A percentile compares a stretch with the other conserved stretches of the same genome.
These are phyloP conservation scores for Druon quercuslanigerum DNA, from an alignment of 1,140 invertebrate species.

Conservation along the genomic window DNA sequence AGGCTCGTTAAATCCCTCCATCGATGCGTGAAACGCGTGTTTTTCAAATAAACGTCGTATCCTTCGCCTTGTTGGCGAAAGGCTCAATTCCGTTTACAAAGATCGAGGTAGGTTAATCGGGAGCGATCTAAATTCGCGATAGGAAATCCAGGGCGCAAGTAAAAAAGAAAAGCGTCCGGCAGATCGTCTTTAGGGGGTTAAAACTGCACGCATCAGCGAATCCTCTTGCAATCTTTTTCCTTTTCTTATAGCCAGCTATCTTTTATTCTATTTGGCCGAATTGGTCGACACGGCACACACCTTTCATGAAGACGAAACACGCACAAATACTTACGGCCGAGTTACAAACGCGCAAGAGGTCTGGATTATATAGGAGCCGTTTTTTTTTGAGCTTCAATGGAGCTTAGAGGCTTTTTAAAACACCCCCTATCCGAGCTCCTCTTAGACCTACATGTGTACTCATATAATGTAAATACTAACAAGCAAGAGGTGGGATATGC, in stretches of 20 bases:
- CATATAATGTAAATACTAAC: constrained; percentile 26
- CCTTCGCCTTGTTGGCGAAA: constrained; percentile 14
- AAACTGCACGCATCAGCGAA: constrained; percentile 42
- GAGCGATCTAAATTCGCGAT: constrained; percentile 30
- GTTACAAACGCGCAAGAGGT: constrained; percentile 47
- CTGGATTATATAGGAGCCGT: constrained; percentile 44
- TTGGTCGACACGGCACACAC: background rate
- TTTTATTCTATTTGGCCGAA: constrained; percentile 30
- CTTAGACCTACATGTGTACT: background rate
- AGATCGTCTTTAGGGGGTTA: constrained; percentile 37
- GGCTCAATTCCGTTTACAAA: constrained; percentile 40
- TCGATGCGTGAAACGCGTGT: constrained; percentile 22
- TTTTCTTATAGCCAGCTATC: constrained; percentile 21
- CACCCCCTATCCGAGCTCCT: constrained; percentile 37
- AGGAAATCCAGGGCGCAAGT: constrained; percentile 29
- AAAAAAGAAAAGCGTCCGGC: constrained; percentile 35
- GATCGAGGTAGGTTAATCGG: constrained; percentile 25
- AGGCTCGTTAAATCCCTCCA: constrained; percentile 26
- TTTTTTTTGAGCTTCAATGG: constrained; percentile 39
- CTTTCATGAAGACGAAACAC: too few species aligned
- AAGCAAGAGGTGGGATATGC: constrained; percentile 22
- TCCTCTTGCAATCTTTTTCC: constrained; percentile 32
- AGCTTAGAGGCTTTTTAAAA: constrained; percentile 46
- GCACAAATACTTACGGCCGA: constrained; percentile 5
- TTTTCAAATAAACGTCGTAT: constrained; percentile 24